phyloP scores from a whole-genome alignment of 2,113 vertebrate genomes.

The Cephalopterus ornatus region DNA sequence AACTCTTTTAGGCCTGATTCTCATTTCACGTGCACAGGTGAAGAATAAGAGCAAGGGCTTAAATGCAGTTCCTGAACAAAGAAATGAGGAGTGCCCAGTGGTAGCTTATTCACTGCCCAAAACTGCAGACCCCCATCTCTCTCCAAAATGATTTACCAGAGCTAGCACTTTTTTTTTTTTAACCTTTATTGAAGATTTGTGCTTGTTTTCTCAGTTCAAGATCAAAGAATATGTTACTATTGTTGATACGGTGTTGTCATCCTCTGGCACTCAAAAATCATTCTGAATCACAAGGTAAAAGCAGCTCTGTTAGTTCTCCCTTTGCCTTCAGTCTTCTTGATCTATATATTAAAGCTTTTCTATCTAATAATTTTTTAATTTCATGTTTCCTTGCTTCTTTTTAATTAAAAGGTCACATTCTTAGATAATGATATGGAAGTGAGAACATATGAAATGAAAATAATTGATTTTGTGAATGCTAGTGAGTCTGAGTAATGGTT shows the following conservation, averaged over 20 bases:
- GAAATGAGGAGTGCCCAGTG: not conserved
- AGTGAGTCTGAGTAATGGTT: not conserved
- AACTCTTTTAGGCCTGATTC: too few species aligned
- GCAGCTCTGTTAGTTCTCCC: not conserved
- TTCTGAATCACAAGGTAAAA: not conserved
- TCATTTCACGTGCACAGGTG: accelerated
- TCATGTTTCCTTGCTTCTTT: not conserved
- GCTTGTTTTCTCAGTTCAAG: not conserved
- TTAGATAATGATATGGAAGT: not conserved
- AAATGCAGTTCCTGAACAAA: not conserved
- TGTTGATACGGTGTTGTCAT: not conserved
- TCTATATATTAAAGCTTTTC: not conserved
- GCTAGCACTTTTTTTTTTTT: not conserved
- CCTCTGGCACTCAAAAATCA: not conserved
- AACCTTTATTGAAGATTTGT: not conserved
- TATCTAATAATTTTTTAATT: not conserved
- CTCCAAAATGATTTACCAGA: not conserved
- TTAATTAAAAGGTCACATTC: not conserved
- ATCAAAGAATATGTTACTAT: not conserved
- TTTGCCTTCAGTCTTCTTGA: not conserved
- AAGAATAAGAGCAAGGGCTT: not conserved
- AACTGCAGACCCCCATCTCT: not conserved
- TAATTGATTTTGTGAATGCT: not conserved
- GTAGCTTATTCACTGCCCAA: not conserved
- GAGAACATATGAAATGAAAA: not conserved